Conservation (phyloP, 1,140 invertebrate species). For the Lucilia cuprina region DNA sequence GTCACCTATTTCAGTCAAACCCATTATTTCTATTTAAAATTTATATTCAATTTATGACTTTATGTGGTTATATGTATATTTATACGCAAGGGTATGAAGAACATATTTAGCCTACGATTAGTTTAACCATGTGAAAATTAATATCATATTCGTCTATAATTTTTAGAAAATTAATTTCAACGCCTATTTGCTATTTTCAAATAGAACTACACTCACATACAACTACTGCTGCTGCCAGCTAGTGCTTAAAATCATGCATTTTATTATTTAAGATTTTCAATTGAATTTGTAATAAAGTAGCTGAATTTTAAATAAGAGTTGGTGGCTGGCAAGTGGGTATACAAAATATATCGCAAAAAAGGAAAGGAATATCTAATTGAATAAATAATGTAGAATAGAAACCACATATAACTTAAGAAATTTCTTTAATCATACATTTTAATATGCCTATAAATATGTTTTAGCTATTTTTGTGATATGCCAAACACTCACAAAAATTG, state of each 20-base stretch:
- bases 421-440: no score
- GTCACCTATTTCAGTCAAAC: neutral
- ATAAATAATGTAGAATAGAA: no score
- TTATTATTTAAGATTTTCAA: neutral
- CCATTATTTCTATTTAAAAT: no score
- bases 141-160: neutral
- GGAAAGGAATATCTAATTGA: no score
- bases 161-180: conserved; percentile 9
- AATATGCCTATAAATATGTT: no score
- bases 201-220: neutral
- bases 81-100: neutral
- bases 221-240: neutral
- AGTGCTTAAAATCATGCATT: no score
- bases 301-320: neutral
- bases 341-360: no score
- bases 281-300: conserved; percentile 12
- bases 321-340: no score
- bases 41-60: no score
- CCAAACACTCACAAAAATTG: no score
- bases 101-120: neutral
- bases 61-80: neutral
- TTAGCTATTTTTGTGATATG: no score
- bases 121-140: conserved; percentile 1
- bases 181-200: neutral
- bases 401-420: no score